These are phyloP conservation scores for Oreochromis tanganicae DNA, from an alignment of 2,113 vertebrate genomes.

Conservation along the genomic window DNA sequence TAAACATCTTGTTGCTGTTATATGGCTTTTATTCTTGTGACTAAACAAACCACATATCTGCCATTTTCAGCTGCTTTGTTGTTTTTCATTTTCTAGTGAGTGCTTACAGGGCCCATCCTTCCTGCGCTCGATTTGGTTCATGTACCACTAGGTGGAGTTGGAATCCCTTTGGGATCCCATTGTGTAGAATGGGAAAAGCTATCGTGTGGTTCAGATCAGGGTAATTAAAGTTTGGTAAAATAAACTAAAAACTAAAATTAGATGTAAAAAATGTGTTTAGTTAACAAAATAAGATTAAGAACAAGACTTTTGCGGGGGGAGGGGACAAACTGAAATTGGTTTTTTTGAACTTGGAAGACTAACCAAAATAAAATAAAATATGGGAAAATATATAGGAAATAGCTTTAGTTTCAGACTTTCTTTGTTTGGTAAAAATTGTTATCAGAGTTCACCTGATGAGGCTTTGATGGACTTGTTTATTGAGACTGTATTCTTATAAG, in stretches of 20 bases:
- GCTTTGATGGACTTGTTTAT: background rate
- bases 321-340: background rate
- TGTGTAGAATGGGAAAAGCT: background rate
- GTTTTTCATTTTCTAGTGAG: background rate
- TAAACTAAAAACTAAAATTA: background rate
- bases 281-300: background rate
- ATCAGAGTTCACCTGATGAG: background rate
- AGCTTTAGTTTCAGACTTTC: background rate
- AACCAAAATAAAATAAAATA: background rate
- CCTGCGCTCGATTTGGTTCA: background rate
- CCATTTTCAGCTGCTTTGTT: background rate
- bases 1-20: slow-evolving; percentile 8
- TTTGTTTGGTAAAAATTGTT: background rate
- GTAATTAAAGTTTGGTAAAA: background rate
- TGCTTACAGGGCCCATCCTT: background rate
- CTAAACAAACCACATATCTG: background rate
- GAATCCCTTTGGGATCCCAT: background rate
- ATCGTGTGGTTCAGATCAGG: background rate
- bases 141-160: slow-evolving; percentile 55
- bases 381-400: background rate
- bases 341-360: background rate
- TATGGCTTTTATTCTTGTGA: background rate
- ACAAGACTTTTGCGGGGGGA: background rate
- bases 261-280: background rate
- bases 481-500: background rate